Evolutionary conservation across 2,113 vertebrate genomes (phyloP).

Genomic region (Gasterosteus nipponicus): DNA sequence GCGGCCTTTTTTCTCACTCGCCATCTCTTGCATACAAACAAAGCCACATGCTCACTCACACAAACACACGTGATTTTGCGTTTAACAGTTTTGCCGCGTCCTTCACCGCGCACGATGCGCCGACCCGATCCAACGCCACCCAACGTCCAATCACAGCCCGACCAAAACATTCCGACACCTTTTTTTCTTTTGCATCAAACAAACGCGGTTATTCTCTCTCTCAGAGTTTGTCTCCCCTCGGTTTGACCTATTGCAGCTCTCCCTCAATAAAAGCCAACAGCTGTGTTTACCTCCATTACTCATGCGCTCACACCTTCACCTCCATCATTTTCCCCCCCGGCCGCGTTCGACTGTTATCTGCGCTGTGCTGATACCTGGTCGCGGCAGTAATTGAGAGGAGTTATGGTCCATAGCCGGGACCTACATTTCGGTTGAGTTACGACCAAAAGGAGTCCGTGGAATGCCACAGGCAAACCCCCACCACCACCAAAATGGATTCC

Average conservation of each 20-base stretch:
- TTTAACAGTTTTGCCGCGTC: constrained; percentile 38
- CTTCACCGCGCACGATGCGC: constrained; percentile 44
- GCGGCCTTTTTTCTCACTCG: constrained; percentile 29
- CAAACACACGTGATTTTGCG: neutral
- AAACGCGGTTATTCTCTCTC: constrained; percentile 63
- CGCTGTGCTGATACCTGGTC: constrained; percentile 54
- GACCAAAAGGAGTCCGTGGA: constrained; percentile 58
- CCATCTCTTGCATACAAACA: constrained; percentile 26
- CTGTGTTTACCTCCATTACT: constrained; percentile 79
- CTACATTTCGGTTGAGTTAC: constrained; percentile 36
- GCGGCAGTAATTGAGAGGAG: constrained; percentile 52
- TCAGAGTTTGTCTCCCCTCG: constrained; percentile 43
- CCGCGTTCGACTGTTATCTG: constrained; percentile 35
- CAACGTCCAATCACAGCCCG: constrained; percentile 52
- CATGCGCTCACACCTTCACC: constrained; percentile 65
- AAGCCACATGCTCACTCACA: neutral
- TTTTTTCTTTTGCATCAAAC: constrained; percentile 67
- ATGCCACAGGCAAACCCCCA: constrained; percentile 48
- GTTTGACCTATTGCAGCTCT: constrained; percentile 67
- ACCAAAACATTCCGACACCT: constrained; percentile 70
- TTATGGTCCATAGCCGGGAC: constrained; percentile 42
- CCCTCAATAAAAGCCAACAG: constrained; percentile 74
- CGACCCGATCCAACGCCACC: constrained; percentile 3
- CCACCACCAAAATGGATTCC: constrained; percentile 74
- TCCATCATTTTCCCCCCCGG: constrained; percentile 49